These are phyloP conservation scores for Sylvicola cinctus DNA, from an alignment of 2,888 invertebrate species.

Conservation along the genomic window DNA sequence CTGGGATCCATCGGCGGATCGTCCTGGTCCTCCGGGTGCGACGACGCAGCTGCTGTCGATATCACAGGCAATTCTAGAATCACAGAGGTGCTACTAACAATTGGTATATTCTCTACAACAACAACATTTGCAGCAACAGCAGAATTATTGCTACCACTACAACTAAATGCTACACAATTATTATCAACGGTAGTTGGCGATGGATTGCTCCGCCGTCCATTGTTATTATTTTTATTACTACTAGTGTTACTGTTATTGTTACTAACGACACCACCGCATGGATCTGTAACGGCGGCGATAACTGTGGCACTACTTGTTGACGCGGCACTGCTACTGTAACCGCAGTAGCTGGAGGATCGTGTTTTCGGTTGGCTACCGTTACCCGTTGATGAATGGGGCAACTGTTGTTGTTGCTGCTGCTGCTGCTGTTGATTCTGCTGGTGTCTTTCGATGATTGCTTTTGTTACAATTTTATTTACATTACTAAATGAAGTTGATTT, in stretches of 20 bases:
- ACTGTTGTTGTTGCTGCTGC: neutral
- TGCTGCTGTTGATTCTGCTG: neutral
- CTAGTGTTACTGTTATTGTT: neutral
- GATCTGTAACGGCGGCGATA: neutral
- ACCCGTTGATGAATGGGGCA: neutral
- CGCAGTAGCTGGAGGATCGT: neutral
- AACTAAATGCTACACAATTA: neutral
- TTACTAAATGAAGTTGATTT: constrained; percentile 2
- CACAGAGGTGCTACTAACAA: constrained; percentile 16
- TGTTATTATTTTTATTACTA: neutral
- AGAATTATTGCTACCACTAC: neutral
- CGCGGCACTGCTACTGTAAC: neutral
- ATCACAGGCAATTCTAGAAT: constrained; percentile 25
- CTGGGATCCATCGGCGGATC: constrained; percentile 17
- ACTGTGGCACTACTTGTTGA: neutral
- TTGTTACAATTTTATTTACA: constrained; percentile 5
- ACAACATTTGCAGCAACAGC: too few relatives aligned
- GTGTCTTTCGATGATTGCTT: constrained; percentile 7
- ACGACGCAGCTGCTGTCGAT: constrained; percentile 9
- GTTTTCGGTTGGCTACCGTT: neutral
- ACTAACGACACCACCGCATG: neutral
- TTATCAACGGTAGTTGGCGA: neutral
- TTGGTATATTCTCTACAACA: too few relatives aligned
- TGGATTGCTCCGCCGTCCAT: neutral
- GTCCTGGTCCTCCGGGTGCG: constrained; percentile 7